Conservation (phyloP, 92 coral and sea anemone species). For the Bergia sp. region DNA sequence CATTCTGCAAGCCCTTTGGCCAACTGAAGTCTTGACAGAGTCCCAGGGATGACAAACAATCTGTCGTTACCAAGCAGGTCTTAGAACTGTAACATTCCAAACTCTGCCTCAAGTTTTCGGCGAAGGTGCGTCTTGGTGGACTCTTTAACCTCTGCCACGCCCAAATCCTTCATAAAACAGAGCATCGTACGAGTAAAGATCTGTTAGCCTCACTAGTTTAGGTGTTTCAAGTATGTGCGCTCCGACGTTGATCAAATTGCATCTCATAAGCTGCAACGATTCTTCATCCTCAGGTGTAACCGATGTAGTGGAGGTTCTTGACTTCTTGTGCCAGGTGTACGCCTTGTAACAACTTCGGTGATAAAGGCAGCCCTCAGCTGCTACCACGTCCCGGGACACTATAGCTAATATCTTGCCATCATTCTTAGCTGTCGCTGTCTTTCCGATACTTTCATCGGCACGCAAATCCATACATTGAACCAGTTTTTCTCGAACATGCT, state of each 20-base stretch:
- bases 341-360: not conserved
- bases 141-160: not conserved
- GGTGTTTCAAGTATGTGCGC: not conserved
- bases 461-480: too few relatives aligned
- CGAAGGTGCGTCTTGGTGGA: not conserved
- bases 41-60: conserved; percentile 56
- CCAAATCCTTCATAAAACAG: not conserved
- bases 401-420: too few relatives aligned
- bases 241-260: not conserved
- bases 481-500: too few relatives aligned
- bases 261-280: not conserved
- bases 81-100: conserved; percentile 22
- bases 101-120: not conserved
- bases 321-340: not conserved
- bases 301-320: not conserved
- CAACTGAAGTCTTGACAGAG: conserved; percentile 20
- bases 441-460: too few relatives aligned
- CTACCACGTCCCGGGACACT: not conserved
- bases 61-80: conserved; percentile 58
- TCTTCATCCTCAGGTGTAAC: not conserved
- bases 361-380: not conserved
- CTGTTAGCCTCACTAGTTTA: conserved; percentile 9
- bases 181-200: not conserved
- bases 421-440: too few relatives aligned
- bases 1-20: conserved; percentile 50